These are phyloP conservation scores for Pachypanchax playfairii DNA, from an alignment of 2,113 vertebrate species.

Conservation along the genomic window DNA sequence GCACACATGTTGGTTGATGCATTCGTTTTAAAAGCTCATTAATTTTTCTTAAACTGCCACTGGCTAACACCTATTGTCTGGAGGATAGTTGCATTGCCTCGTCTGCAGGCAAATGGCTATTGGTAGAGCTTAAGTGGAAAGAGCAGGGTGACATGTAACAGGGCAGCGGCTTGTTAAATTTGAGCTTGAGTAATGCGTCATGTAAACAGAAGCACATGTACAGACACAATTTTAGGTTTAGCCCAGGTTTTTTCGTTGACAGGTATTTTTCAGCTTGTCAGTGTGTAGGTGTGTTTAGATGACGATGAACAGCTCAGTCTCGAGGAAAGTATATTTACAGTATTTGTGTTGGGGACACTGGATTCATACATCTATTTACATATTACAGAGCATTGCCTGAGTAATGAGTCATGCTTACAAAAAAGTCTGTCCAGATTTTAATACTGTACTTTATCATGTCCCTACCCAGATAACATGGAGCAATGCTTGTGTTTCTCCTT, in stretches of 20 bases:
- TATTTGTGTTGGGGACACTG: background rate
- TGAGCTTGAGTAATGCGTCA: constrained; percentile 36
- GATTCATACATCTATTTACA: too few relatives aligned
- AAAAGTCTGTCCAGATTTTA: too few relatives aligned
- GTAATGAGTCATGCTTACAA: too few relatives aligned
- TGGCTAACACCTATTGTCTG: constrained; percentile 50
- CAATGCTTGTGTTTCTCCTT: background rate
- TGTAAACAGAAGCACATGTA: constrained; percentile 19
- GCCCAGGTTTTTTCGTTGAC: constrained; percentile 4
- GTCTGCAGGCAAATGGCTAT: constrained; percentile 1
- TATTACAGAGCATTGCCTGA: too few relatives aligned
- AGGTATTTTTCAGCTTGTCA: background rate
- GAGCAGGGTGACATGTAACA: constrained; percentile 27
- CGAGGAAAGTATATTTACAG: background rate
- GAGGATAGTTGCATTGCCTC: constrained; percentile 29
- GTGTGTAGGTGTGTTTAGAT: background rate
- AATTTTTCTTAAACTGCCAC: constrained; percentile 65
- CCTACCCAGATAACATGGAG: too few relatives aligned
- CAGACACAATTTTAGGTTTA: background rate
- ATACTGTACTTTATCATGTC: too few relatives aligned
- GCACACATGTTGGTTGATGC: constrained; percentile 55
- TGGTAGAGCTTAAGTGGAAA: constrained; percentile 22
- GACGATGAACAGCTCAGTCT: background rate
- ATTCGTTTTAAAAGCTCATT: constrained; percentile 65
- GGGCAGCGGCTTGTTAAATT: constrained; percentile 53